These are phyloP conservation scores for Catharus minimus DNA, from an alignment of 2,113 vertebrate species.

Conservation along the genomic window DNA sequence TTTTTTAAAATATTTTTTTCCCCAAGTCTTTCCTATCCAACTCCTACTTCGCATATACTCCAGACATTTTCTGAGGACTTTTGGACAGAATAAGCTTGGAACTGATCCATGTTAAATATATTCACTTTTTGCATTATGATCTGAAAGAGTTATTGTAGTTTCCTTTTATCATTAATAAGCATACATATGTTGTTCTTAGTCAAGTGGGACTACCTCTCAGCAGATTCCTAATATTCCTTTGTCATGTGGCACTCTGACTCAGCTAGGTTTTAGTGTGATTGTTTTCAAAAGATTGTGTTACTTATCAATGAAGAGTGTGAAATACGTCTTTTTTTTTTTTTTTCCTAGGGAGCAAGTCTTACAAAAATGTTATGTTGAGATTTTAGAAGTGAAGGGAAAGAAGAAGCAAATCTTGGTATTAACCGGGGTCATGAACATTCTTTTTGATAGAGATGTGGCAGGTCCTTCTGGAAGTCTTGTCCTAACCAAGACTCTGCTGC, in stretches of 20 bases:
- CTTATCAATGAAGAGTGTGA: background rate
- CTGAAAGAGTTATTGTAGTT: background rate
- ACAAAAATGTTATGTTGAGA: background rate
- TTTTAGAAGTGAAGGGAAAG: background rate
- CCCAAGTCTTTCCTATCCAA: background rate
- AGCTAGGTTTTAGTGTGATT: background rate
- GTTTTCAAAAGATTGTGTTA: background rate
- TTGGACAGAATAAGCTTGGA: background rate
- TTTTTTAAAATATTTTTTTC: background rate
- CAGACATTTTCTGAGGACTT: background rate
- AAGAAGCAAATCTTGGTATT: background rate
- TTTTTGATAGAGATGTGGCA: background rate
- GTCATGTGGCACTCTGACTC: background rate
- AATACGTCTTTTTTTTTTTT: background rate
- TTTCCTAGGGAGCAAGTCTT: background rate
- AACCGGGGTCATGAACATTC: background rate
- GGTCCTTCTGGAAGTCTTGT: background rate
- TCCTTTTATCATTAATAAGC: background rate
- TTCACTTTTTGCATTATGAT: background rate
- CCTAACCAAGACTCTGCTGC: background rate
- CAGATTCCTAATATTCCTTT: background rate
- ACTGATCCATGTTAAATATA: background rate
- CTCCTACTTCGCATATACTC: background rate
- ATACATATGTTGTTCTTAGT: background rate
- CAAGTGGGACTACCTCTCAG: background rate